These are phyloP conservation scores for Protophormia terraenovae DNA, from an alignment of 2,888 invertebrate species.

Conservation along the genomic window DNA sequence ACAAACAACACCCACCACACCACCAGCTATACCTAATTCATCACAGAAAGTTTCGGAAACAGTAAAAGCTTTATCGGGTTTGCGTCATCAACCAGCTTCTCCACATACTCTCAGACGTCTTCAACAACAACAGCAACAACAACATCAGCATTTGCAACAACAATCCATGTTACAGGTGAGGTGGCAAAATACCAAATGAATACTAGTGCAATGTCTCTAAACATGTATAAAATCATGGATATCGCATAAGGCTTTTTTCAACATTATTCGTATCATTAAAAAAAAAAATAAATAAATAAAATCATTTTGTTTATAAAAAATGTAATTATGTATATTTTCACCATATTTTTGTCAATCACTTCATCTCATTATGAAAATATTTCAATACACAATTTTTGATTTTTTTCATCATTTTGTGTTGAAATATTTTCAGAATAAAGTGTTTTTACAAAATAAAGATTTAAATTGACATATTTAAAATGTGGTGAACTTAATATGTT, in stretches of 20 bases:
- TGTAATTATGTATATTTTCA: too few species aligned
- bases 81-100: constrained; percentile 93
- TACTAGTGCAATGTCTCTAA: not conserved
- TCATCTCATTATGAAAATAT: too few species aligned
- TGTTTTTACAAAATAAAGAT: too few species aligned
- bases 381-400: too few species aligned
- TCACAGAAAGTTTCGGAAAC: constrained; percentile 90
- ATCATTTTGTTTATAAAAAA: not conserved
- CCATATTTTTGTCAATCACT: too few species aligned
- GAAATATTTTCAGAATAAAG: too few species aligned
- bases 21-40: constrained; percentile 75
- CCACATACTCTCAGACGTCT: constrained; percentile 87
- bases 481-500: too few species aligned
- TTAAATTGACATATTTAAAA: not conserved
- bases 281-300: not conserved
- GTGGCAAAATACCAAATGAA: constrained; percentile 30
- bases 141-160: constrained; percentile 63
- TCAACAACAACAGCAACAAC: constrained; percentile 70
- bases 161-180: constrained; percentile 78
- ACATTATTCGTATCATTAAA: constrained; percentile 22
- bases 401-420: too few species aligned
- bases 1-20: constrained; percentile 64
- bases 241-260: constrained; percentile 19
- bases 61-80: constrained; percentile 88
- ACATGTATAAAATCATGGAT: constrained; percentile 32